phyloP scores from a whole-genome alignment of 2,113 vertebrate species.

The Grallaria varia region DNA sequence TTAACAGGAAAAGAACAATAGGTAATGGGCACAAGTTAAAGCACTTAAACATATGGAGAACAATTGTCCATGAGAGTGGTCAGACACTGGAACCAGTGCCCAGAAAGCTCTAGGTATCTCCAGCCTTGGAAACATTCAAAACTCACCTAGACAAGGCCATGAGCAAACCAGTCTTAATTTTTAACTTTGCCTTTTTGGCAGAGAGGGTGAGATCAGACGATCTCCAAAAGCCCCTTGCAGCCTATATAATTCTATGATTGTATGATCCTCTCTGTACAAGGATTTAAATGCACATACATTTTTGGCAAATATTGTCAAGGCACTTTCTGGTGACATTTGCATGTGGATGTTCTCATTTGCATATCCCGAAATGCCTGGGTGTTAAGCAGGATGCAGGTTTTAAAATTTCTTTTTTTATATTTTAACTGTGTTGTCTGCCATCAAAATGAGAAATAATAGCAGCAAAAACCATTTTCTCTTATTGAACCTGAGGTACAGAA shows the following conservation, averaged over 20 bases:
- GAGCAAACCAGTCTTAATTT: not conserved
- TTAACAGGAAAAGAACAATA: not conserved
- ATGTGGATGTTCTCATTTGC: not conserved
- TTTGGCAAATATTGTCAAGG: not conserved
- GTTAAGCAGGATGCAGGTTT: not conserved
- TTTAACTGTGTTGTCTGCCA: not conserved
- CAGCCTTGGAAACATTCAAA: not conserved
- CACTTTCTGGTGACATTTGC: not conserved
- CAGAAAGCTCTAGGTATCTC: not conserved
- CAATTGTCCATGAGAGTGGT: not conserved
- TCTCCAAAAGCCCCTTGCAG: not conserved
- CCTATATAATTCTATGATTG: not conserved
- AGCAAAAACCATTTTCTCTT: not conserved
- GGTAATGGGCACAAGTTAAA: not conserved
- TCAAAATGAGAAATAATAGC: not conserved
- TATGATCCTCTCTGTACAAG: not conserved
- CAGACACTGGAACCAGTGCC: not conserved
- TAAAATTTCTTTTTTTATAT: not conserved
- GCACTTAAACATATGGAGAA: not conserved
- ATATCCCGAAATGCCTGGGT: not conserved
- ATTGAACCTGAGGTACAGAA: not conserved
- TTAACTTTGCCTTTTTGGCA: not conserved
- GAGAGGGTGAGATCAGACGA: not conserved
- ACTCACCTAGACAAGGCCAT: not conserved
- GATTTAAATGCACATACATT: not conserved